Evolutionary conservation across 2,113 vertebrate genomes (phyloP), one percentile per base, ranked within the genome.

Genomic region (Calyptommatus sinebrachiatus): DNA sequence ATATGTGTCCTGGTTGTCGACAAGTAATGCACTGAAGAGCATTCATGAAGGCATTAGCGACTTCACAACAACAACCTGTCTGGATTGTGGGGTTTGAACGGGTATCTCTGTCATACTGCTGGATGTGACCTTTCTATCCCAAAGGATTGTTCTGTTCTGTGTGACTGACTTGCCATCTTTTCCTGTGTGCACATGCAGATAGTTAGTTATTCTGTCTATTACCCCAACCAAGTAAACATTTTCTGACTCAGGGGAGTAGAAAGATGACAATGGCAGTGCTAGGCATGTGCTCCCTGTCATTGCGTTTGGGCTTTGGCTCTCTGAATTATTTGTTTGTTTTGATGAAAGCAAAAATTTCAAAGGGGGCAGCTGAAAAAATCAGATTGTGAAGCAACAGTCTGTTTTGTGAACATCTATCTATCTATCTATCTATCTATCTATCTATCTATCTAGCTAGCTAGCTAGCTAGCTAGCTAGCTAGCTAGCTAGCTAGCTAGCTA

Each of bases 161-260:
- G 85, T 93, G 92, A 92, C 85, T 93, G 93, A 87, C 79, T 92
- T 91, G 73, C 81, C 85, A 57, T 48, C 35, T 86, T 53, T 89
- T 86, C 48, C 76, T 73, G 20, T 87, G 84, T 71, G 85, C 81
- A 84, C 68, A 1, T 82, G 90, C 80, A 88, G 29, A 9, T 90
- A 91, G 88, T 94, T 93, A 93, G 89, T 83, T 84, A 91, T 91
- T 91, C 93, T 88, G 85, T 91, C 92, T 82, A 91, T 94, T 94
- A 93, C 87, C 84, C 89, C 85, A 86, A 86, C 75, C 90, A 89
- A 92, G 93, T 89, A 91, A 92, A 91, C 91, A 92, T 79, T 78
- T 68, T 46, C 71, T 80, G 87, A 75, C 91, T 90, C 90, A 60
- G 72, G 93, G 90, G 90, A 91, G 66, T 0, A 6, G 73, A 83